Evolutionary conservation across 2,797 vertebrate species (phyloP), one percentile per base, ranked within the genome.

Genomic region (Mycteria americana): DNA sequence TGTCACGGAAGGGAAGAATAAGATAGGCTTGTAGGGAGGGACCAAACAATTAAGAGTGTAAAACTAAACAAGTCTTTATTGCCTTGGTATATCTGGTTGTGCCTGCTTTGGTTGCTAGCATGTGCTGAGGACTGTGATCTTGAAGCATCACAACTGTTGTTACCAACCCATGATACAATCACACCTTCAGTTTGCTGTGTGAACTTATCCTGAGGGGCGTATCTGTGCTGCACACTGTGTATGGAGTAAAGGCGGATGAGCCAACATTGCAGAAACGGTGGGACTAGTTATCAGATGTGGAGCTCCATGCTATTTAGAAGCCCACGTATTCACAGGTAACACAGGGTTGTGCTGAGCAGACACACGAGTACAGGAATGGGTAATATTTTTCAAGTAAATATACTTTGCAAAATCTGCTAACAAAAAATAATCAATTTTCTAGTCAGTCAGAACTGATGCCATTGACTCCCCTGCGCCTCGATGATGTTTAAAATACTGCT

Each of bases 401-500:
- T 6, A 67, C 45, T 54, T 56, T 57, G 43, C 56, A 84, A 89
- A 86, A 84, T 35, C 33, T 59, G 43, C 51, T 74, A 91, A 69
- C 60, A 84, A 88, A 88, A 84, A 87, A 51, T 50, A 89, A 59
- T 37, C 43, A 1, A 13, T 81, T 77, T 78, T 86, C 31, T 83
- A 80, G 37, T 70, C 65, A 48, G 35, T 80, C 69, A 85, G 65
- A 92, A 78, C 27, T 54, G 69, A 85, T 82, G 87, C 50, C 62
- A 56, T 39, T 93, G 89, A 65, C 74, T 87, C 45, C 45, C 51
- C 84, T 70, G 53, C 1, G 10, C 45, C 48, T 64, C 24, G 14
- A 77, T 39, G 43, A 75, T 78, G 39, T 41, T 67, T 87, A 87
- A 92, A 94, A 91, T 81, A 88, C 70, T 92, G 77, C 89, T 92